A percentile compares a stretch with the other conserved stretches of the same genome.
These are phyloP conservation scores for Hystrix cristata DNA, from an alignment of 2,113 vertebrate species.

Conservation along the genomic window DNA sequence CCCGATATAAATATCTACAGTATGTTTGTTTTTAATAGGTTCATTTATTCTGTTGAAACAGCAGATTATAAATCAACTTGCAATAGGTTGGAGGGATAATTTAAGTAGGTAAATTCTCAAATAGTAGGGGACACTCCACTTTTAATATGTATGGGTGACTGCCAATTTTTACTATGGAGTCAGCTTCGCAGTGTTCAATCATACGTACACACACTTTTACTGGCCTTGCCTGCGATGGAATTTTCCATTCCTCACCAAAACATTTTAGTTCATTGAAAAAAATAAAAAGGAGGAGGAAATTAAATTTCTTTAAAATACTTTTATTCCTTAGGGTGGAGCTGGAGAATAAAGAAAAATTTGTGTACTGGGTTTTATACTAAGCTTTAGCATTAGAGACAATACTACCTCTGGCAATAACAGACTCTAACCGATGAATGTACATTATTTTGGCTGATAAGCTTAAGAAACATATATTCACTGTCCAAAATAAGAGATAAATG, in stretches of 20 bases:
- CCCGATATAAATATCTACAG: conserved; percentile 86
- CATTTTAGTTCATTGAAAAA: conserved; percentile 52
- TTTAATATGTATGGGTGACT: conserved; percentile 75
- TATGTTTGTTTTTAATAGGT: conserved; percentile 86
- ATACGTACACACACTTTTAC: conserved; percentile 1
- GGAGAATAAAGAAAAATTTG: conserved; percentile 57
- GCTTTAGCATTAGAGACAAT: not conserved
- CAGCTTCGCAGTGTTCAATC: not conserved
- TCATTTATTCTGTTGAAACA: conserved; percentile 87
- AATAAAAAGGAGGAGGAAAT: conserved; percentile 67
- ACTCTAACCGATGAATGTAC: not conserved
- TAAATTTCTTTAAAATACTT: conserved; percentile 72
- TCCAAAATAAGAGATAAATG: not conserved
- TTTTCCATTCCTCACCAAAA: conserved; percentile 78
- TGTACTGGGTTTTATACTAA: not conserved
- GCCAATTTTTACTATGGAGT: conserved; percentile 73
- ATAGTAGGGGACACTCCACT: conserved; percentile 75
- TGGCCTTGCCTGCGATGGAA: conserved; percentile 48
- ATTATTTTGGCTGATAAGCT: not conserved
- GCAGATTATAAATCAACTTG: conserved; percentile 85
- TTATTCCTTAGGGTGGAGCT: conserved; percentile 45
- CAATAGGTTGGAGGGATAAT: conserved; percentile 82
- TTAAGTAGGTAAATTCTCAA: conserved; percentile 84
- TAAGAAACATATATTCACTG: not conserved
- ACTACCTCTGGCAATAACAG: not conserved